A percentile compares a stretch with the other conserved stretches of the same genome.
Evolutionary conservation across 1,140 invertebrate genomes (phyloP).

Genomic region (Monochamus saltuarius): DNA sequence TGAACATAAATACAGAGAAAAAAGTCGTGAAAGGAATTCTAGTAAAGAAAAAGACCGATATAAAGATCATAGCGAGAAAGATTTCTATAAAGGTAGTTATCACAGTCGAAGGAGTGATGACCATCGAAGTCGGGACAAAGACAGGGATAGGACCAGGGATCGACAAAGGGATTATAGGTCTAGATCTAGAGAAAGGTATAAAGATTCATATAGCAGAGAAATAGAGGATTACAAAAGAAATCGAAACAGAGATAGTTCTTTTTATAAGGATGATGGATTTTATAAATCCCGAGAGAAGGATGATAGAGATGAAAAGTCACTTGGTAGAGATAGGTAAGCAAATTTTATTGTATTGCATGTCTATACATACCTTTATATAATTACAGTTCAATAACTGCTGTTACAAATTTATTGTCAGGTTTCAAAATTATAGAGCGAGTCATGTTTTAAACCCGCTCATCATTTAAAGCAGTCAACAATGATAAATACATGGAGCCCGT

Average conservation of each 20-base stretch:
- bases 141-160: slow-evolving; percentile 49
- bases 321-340: slow-evolving; percentile 28
- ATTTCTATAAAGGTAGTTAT: not conserved
- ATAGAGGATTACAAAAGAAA: slow-evolving; percentile 20
- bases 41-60: slow-evolving; percentile 32
- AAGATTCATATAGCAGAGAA: slow-evolving; percentile 28
- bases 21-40: slow-evolving; percentile 22
- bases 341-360: not conserved
- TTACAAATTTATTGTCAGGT: too few relatives aligned
- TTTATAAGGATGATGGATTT: slow-evolving; percentile 32
- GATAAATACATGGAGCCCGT: too few relatives aligned
- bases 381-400: too few relatives aligned
- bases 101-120: slow-evolving; percentile 21
- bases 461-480: too few relatives aligned
- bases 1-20: slow-evolving; percentile 28
- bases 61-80: slow-evolving; percentile 35
- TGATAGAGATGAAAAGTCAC: slow-evolving; percentile 39
- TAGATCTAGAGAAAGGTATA: slow-evolving; percentile 48
- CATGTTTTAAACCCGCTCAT: too few relatives aligned
- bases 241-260: slow-evolving; percentile 13
- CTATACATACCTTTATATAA: too few relatives aligned
- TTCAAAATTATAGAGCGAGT: too few relatives aligned
- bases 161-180: slow-evolving; percentile 37
- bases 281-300: slow-evolving; percentile 45
- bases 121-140: slow-evolving; percentile 46